phyloP scores from a whole-genome alignment of 2,797 vertebrate species.

The Amphiprion clarkii region DNA sequence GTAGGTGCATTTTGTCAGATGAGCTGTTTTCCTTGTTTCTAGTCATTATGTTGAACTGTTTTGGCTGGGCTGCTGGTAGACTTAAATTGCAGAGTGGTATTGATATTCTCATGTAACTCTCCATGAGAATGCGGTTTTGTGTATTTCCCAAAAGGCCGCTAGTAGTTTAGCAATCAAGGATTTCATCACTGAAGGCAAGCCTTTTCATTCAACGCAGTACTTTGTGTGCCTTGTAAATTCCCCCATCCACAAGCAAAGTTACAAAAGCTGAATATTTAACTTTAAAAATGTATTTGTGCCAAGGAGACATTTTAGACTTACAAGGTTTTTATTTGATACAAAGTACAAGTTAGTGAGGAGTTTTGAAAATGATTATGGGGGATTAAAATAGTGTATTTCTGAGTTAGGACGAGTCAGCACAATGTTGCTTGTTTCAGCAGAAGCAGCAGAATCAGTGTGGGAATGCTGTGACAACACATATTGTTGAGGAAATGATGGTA shows the following conservation, averaged over 20 bases:
- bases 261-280: background rate
- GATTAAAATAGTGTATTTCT: slow-evolving; percentile 11
- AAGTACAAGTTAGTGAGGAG: background rate
- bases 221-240: background rate
- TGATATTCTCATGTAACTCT: background rate
- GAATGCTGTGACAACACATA: slow-evolving; percentile 10
- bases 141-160: background rate
- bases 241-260: background rate
- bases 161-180: background rate
- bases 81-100: background rate
- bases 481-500: background rate
- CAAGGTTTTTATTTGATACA: background rate
- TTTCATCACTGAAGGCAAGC: background rate
- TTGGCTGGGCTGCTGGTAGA: slow-evolving; percentile 1
- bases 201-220: background rate
- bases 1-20: background rate
- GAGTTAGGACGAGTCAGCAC: background rate
- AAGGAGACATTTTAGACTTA: background rate
- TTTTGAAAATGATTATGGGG: background rate
- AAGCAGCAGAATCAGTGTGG: background rate
- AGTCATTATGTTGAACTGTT: background rate
- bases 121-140: background rate
- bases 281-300: background rate
- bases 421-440: slow-evolving; percentile 11
- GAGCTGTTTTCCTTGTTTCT: background rate